These are phyloP conservation scores for Baryphthengus martii DNA, from an alignment of 2,113 vertebrate genomes.

Conservation along the genomic window DNA sequence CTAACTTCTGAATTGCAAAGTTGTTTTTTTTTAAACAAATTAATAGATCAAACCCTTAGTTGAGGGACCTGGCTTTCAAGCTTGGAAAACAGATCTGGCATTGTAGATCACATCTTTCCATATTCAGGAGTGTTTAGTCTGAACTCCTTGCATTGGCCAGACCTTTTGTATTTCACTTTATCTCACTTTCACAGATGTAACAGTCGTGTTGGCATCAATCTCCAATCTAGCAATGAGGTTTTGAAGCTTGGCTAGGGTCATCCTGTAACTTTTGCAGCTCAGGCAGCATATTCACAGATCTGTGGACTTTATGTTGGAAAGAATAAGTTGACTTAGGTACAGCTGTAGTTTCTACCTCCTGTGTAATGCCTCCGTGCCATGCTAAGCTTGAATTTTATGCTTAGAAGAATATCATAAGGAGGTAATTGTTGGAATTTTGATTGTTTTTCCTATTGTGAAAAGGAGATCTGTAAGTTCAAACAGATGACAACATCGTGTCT, in stretches of 20 bases:
- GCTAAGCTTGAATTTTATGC: background rate
- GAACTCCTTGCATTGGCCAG: background rate
- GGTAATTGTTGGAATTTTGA: rapidly evolving
- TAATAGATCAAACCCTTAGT: background rate
- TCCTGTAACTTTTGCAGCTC: background rate
- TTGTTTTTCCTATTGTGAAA: background rate
- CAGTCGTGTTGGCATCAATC: background rate
- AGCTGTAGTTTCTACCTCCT: background rate
- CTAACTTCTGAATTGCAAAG: background rate
- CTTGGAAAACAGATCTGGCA: background rate
- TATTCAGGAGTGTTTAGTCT: background rate
- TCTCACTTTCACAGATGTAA: background rate
- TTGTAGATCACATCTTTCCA: background rate
- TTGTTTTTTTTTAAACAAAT: background rate
- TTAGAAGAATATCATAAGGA: background rate
- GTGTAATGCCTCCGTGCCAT: background rate
- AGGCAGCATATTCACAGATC: background rate
- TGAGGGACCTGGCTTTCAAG: background rate
- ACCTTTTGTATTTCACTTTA: background rate
- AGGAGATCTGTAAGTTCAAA: background rate
- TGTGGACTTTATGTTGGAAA: background rate
- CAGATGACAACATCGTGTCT: background rate
- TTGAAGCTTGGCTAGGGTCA: background rate
- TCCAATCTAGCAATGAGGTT: background rate
- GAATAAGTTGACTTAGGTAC: background rate